phyloP scores from a whole-genome alignment of 2,797 vertebrate genomes.

The Chaetophractus vellerosus region DNA sequence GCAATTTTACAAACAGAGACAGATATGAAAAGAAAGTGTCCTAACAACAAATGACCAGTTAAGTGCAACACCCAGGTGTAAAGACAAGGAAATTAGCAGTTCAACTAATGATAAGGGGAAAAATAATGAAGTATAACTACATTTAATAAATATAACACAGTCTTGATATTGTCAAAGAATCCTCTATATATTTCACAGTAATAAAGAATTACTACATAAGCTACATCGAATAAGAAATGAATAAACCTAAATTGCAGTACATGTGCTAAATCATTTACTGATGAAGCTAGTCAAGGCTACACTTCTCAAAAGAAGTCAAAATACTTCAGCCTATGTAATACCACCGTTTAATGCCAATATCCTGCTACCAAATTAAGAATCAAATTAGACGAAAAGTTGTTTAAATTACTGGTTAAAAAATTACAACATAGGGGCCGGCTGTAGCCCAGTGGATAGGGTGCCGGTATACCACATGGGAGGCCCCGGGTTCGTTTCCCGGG shows the following conservation, averaged over 20 bases:
- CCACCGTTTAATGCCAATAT: background rate
- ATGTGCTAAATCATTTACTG: background rate
- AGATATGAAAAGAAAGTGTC: constrained; percentile 5
- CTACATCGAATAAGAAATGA: background rate
- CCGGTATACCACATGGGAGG: no score
- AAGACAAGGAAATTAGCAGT: background rate
- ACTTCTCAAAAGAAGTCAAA: background rate
- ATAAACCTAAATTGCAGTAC: background rate
- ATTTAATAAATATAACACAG: background rate
- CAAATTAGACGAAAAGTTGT: background rate
- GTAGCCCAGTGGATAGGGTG: no score
- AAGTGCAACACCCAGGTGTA: background rate
- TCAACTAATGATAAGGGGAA: background rate
- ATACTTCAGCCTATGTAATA: background rate
- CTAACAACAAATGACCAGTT: background rate
- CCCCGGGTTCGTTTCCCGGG: no score
- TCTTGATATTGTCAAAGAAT: background rate
- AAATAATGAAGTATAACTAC: background rate
- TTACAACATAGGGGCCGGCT: no score
- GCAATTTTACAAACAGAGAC: constrained; percentile 1
- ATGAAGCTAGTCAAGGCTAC: background rate
- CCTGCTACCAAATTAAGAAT: background rate
- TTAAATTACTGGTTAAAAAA: background rate
- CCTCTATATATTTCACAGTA: background rate
- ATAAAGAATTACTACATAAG: background rate